Base-by-base conservation (phyloP, 2,113 vertebrate species). In the Suncus etruscus region DNA sequence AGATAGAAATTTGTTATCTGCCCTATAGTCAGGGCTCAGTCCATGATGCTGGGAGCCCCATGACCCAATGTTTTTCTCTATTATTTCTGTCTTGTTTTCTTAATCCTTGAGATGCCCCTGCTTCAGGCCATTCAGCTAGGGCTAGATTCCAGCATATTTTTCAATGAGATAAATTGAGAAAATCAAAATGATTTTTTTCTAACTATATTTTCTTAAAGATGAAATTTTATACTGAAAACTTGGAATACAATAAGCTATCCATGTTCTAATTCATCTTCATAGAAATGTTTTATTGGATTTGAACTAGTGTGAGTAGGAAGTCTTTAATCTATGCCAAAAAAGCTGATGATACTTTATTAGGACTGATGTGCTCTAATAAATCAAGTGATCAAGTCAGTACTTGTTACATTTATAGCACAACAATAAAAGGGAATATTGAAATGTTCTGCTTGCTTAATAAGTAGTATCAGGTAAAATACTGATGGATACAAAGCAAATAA, bases 261-360 rank as follows among this genome's bases (percentile, higher is more conserved):
- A 82, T 51, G 77, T 5, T 22, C 78, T 18, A 82, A 75, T 76
- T 16, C 25, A 85, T 92, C 29, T 90, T 91, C 50, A 91, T 73
- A 80, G 27, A 65, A 82, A 88, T 79, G 24, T 47, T 91, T 80
- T 83, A 84, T 63, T 94, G 61, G 8, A 82, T 92, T 79, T 83
- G n/a, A 94, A 72, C 14, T 86, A 85, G 27, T 5, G 75, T 61
- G 9, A 91, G 32, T 66, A 89, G 22, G 54, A 90, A 91, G 7
- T 74, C 69, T 78, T 84, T 63, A 85, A 93, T 47, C 25, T 86
- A 83, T 75, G 47, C 29, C 79, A 51, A 86, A 65, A 89, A 78
- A 66, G 11, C 18, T 32, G 80, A 66, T 87, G 29, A 79, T 11
- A 81, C 20, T 88, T 85, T 85, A 70, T 87, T 51, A 50, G 48